These are phyloP conservation scores for Marmota monax DNA, from an alignment of 2,113 vertebrate species.

Conservation along the genomic window DNA sequence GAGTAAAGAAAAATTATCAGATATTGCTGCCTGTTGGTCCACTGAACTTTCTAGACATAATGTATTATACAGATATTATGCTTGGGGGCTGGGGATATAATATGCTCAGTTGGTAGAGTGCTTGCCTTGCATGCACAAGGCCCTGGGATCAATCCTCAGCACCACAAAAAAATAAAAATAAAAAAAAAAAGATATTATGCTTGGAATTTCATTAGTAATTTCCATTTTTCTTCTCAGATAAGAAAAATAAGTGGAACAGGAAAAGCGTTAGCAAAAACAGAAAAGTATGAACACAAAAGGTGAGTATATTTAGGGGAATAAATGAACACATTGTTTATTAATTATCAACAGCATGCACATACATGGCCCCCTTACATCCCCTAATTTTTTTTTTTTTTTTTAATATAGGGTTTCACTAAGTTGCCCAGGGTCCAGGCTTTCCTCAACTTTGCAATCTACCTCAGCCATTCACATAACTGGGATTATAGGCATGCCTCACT, in stretches of 20 bases:
- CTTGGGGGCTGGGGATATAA: no score
- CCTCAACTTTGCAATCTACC: no score
- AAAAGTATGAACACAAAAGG: slow-evolving; percentile 99
- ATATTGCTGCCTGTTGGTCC: not conserved
- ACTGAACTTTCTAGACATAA: not conserved
- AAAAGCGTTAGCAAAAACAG: slow-evolving; percentile 94
- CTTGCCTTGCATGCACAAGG: no score
- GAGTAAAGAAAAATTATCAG: not conserved
- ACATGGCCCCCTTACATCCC: no score
- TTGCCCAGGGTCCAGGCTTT: no score
- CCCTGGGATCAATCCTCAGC: no score
- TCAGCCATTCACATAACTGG: no score
- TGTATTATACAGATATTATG: not conserved
- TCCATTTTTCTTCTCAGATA: slow-evolving; percentile 88
- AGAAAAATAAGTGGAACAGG: slow-evolving; percentile 97
- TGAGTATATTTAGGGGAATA: slow-evolving; percentile 76
- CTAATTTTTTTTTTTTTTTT: no score
- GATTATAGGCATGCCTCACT: no score
- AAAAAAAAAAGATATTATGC: not conserved
- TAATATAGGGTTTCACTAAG: no score
- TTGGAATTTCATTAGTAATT: slow-evolving; percentile 26
- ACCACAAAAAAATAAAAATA: no score
- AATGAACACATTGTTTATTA: not conserved
- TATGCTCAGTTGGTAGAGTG: no score
- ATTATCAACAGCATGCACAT: not conserved